phyloP scores from a whole-genome alignment of 1,140 invertebrate species.

The Leptestheria dahalacensis region DNA sequence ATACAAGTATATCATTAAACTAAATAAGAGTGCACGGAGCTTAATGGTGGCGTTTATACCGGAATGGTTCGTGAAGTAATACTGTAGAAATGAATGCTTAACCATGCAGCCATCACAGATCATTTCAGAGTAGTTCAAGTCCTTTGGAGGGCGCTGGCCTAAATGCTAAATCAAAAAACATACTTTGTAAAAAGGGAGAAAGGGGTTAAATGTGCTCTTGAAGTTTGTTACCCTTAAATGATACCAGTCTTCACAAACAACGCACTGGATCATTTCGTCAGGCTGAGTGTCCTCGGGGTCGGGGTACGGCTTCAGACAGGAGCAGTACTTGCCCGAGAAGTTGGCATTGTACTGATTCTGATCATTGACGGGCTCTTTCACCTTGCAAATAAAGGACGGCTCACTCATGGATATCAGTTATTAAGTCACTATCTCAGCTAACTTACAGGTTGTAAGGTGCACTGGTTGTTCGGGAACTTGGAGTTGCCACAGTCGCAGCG shows the following conservation, averaged over 20 bases:
- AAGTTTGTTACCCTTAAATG: slow-evolving; percentile 48
- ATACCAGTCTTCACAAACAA: slow-evolving; percentile 96
- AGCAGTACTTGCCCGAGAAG: slow-evolving; percentile 84
- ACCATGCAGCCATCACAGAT: slow-evolving; percentile 42
- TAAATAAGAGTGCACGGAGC: background rate
- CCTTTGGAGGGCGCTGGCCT: slow-evolving; percentile 22
- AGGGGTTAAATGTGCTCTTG: no score
- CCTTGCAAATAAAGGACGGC: slow-evolving; percentile 22
- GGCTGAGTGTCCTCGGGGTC: slow-evolving; percentile 59
- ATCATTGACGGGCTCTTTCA: slow-evolving; percentile 48
- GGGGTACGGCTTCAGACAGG: slow-evolving; percentile 85
- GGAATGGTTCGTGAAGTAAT: slow-evolving; percentile 36
- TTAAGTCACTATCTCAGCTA: background rate
- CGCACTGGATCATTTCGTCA: slow-evolving; percentile 92
- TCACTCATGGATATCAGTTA: background rate
- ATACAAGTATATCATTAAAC: background rate
- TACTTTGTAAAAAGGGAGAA: no score
- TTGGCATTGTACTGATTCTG: slow-evolving; percentile 89
- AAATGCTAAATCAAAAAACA: slow-evolving; percentile 44
- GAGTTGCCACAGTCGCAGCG: slow-evolving; percentile 93
- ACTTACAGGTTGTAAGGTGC: slow-evolving; percentile 49
- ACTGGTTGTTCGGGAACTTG: slow-evolving; percentile 56
- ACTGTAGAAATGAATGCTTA: slow-evolving; percentile 53
- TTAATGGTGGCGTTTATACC: background rate
- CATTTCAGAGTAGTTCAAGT: slow-evolving; percentile 31